Percentiles rank a stretch among this genome's conserved stretches.
Conservation (phyloP, 2,113 vertebrate species). For the Desmodus rotundus region DNA sequence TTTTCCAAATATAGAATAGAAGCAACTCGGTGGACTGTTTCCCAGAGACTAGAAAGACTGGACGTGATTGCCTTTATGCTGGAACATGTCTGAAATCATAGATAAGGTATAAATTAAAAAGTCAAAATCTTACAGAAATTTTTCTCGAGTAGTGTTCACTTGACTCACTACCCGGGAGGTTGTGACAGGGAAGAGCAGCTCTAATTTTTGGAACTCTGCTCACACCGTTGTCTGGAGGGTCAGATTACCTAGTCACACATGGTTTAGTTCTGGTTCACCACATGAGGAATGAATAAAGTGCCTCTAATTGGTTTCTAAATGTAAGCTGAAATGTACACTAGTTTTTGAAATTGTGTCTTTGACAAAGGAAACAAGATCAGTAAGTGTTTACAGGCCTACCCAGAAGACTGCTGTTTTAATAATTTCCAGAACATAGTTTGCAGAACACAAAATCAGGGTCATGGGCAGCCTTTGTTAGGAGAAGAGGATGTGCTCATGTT, state of each 20-base stretch:
- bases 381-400: background rate
- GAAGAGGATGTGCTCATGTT: slow-evolving; percentile 45
- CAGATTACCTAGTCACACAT: background rate
- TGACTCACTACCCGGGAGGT: background rate
- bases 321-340: background rate
- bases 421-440: slow-evolving; percentile 31
- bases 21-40: background rate
- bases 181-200: background rate
- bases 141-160: background rate
- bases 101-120: background rate
- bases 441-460: slow-evolving; percentile 37
- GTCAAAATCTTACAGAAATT: background rate
- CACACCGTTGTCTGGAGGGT: background rate
- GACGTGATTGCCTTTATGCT: background rate
- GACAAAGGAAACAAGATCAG: background rate
- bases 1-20: background rate
- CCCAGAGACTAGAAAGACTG: background rate
- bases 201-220: background rate
- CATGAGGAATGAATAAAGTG: background rate
- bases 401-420: background rate
- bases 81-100: background rate
- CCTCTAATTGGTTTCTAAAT: background rate
- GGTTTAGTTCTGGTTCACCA: background rate
- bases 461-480: slow-evolving; percentile 11
- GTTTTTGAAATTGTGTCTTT: background rate